Conservation (phyloP, 2,797 vertebrate genomes). For the Notolepis coatsorum region DNA sequence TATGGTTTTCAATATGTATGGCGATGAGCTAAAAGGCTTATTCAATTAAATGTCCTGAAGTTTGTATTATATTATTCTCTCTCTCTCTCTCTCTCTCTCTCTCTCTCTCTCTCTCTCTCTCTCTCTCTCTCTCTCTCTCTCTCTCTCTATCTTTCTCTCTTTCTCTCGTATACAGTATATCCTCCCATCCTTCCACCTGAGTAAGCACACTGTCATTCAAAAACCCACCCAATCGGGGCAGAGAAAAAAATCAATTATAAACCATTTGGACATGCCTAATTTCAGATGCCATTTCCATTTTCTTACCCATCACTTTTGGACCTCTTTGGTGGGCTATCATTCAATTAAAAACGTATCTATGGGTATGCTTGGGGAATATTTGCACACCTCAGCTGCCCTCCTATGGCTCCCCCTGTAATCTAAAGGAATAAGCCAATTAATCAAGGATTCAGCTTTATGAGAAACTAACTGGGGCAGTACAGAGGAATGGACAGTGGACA, state of each 20-base stretch:
- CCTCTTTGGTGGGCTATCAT: conserved; percentile 58
- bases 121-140: conserved; percentile 25
- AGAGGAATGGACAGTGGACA: conserved; percentile 5
- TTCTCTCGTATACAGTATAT: conserved; percentile 63
- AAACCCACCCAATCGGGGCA: conserved; percentile 49
- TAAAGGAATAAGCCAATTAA: conserved; percentile 65
- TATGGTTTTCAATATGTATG: conserved; percentile 24
- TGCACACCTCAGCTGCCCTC: conserved; percentile 48
- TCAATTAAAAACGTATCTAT: conserved; percentile 74
- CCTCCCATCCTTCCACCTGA: conserved; percentile 65
- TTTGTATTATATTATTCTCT: conserved; percentile 71
- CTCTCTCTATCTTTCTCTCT: conserved; percentile 6
- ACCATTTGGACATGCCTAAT: conserved; percentile 59
- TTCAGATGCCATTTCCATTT: conserved; percentile 65
- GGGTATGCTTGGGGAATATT: conserved; percentile 41
- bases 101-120: conserved; percentile 36
- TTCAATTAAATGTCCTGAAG: too few species aligned
- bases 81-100: conserved; percentile 4
- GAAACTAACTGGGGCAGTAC: conserved; percentile 51
- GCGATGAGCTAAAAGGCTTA: too few species aligned
- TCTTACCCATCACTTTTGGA: conserved; percentile 54
- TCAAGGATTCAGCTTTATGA: conserved; percentile 54
- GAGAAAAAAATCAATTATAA: conserved; percentile 66
- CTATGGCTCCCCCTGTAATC: conserved; percentile 51
- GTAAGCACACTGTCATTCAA: conserved; percentile 71